Conservation (phyloP, 2,888 invertebrate species). For the Apamea monoglypha region DNA sequence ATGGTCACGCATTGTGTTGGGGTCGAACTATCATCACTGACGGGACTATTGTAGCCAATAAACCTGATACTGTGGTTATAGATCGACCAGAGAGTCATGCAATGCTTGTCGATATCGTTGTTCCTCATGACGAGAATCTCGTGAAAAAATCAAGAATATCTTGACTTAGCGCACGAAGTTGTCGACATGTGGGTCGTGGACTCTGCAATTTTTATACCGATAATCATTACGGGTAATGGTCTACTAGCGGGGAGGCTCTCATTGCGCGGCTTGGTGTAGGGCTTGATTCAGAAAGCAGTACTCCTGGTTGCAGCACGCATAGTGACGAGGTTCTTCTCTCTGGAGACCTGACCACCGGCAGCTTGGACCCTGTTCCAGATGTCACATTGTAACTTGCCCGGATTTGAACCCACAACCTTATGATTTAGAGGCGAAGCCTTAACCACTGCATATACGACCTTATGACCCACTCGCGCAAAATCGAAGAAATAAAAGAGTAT, state of each 20-base stretch:
- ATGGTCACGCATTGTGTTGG: not conserved
- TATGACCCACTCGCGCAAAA: too few species aligned
- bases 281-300: not conserved
- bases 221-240: not conserved
- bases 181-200: not conserved
- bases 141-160: not conserved
- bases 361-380: not conserved
- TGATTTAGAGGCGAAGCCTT: too few species aligned
- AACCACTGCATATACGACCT: not conserved
- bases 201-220: not conserved
- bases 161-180: not conserved
- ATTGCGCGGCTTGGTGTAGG: not conserved
- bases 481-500: too few species aligned
- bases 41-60: not conserved
- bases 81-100: not conserved
- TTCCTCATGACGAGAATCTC: not conserved
- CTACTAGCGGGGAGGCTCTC: not conserved
- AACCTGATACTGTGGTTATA: too few species aligned
- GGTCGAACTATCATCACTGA: not conserved
- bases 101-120: not conserved
- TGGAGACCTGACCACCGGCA: not conserved
- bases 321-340: not conserved
- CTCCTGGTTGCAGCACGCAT: too few species aligned
- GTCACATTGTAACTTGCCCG: not conserved
- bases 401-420: not conserved